Conservation (phyloP, 2,888 invertebrate species). For the Nemurella pictetii region DNA sequence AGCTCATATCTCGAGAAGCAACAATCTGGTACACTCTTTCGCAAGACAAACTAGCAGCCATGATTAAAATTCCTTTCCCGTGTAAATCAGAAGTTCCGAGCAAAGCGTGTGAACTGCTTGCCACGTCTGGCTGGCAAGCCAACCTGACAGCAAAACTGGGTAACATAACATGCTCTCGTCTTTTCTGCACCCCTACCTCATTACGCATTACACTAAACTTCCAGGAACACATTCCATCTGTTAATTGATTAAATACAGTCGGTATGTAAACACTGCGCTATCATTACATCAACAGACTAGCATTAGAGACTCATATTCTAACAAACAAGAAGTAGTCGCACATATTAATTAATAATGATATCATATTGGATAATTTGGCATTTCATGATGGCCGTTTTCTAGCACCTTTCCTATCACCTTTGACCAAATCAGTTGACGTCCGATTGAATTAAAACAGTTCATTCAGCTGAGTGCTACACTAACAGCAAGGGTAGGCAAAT, state of each 20-base stretch:
- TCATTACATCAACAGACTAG: not conserved
- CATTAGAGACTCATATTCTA: not conserved
- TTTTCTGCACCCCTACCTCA: not conserved
- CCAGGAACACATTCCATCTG: not conserved
- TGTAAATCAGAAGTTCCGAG: not conserved
- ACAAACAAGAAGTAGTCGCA: too few relatives aligned
- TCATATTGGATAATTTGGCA: not conserved
- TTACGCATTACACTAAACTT: not conserved
- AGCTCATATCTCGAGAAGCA: too few relatives aligned
- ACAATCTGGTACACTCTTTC: not conserved
- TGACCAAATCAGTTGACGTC: not conserved
- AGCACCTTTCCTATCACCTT: not conserved
- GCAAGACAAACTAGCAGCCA: not conserved
- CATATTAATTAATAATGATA: not conserved
- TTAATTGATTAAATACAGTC: not conserved
- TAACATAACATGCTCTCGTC: too few relatives aligned
- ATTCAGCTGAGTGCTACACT: not conserved
- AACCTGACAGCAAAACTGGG: not conserved
- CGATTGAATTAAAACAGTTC: not conserved
- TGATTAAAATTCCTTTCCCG: not conserved
- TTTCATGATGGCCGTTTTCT: not conserved
- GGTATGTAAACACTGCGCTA: not conserved
- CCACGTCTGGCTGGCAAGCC: not conserved
- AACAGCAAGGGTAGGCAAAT: not conserved
- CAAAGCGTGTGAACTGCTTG: not conserved